These are phyloP conservation scores for Copidosoma aretas DNA, from an alignment of 2,888 invertebrate species.

Conservation along the genomic window DNA sequence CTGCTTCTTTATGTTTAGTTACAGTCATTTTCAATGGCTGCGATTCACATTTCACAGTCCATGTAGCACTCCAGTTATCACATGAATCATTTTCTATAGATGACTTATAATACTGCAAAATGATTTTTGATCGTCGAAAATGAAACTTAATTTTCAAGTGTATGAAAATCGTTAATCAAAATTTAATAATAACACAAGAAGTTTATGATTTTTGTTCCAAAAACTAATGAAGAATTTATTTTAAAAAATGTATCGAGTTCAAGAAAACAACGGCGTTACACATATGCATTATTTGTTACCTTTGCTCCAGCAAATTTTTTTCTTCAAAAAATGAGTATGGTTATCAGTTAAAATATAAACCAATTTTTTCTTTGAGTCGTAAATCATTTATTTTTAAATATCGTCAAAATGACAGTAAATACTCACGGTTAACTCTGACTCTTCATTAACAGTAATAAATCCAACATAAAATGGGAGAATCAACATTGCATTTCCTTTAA, in stretches of 20 bases:
- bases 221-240: too few relatives aligned
- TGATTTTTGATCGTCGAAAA: not conserved
- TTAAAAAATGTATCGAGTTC: too few relatives aligned
- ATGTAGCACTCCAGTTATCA: slow-evolving; percentile 45
- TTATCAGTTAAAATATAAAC: too few relatives aligned
- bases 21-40: slow-evolving; percentile 41
- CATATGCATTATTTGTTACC: too few relatives aligned
- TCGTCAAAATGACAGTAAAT: not conserved
- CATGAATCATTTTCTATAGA: slow-evolving; percentile 36
- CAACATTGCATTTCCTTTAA: slow-evolving; percentile 23
- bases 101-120: slow-evolving; percentile 49
- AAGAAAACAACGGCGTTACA: too few relatives aligned
- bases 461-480: slow-evolving; percentile 44
- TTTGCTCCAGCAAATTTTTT: too few relatives aligned
- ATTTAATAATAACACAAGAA: not conserved
- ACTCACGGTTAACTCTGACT: slow-evolving; percentile 46
- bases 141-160: not conserved
- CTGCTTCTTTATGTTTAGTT: slow-evolving; percentile 44
- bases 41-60: slow-evolving; percentile 46
- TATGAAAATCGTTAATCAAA: not conserved
- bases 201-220: too few relatives aligned
- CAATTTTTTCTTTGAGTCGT: too few relatives aligned
- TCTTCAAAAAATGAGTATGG: too few relatives aligned
- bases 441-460: slow-evolving; percentile 43
- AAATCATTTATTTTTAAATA: too few relatives aligned